These are phyloP conservation scores for Agapornis canus DNA, from an alignment of 2,797 vertebrate species.

Conservation along the genomic window DNA sequence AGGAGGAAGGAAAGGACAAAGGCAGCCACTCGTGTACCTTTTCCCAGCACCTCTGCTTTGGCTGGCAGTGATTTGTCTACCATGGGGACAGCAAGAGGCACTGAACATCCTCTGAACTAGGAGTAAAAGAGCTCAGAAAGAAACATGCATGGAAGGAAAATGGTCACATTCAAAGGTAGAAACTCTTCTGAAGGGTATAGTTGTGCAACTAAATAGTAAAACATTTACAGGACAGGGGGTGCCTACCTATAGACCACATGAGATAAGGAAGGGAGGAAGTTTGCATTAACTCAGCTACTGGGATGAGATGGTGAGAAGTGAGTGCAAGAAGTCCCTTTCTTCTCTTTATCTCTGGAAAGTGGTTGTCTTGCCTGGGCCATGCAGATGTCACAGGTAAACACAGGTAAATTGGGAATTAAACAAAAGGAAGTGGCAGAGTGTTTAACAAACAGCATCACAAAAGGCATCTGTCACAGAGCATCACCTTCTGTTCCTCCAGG, in stretches of 20 bases:
- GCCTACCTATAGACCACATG: rapidly evolving
- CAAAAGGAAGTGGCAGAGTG: constrained; percentile 23
- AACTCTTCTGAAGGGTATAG: background rate
- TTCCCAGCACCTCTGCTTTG: background rate
- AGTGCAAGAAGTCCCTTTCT: background rate
- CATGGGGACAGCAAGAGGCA: background rate
- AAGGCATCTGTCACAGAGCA: constrained; percentile 67
- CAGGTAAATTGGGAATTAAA: background rate
- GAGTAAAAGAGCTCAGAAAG: background rate
- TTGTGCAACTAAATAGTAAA: background rate
- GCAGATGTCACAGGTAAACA: background rate
- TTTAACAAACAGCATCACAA: constrained; percentile 69
- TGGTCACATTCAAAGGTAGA: rapidly evolving
- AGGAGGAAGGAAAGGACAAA: background rate
- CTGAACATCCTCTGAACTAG: background rate
- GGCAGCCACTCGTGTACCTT: background rate
- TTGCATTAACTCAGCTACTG: background rate
- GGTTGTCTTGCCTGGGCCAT: background rate
- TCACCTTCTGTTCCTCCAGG: constrained; percentile 64
- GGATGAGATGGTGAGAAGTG: background rate
- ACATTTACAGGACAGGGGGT: background rate
- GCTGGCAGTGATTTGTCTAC: background rate
- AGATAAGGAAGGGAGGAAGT: background rate
- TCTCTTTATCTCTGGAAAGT: background rate
- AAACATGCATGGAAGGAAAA: background rate